phyloP scores from a whole-genome alignment of 2,888 invertebrate species.

The Polydrusus tereticollis region DNA sequence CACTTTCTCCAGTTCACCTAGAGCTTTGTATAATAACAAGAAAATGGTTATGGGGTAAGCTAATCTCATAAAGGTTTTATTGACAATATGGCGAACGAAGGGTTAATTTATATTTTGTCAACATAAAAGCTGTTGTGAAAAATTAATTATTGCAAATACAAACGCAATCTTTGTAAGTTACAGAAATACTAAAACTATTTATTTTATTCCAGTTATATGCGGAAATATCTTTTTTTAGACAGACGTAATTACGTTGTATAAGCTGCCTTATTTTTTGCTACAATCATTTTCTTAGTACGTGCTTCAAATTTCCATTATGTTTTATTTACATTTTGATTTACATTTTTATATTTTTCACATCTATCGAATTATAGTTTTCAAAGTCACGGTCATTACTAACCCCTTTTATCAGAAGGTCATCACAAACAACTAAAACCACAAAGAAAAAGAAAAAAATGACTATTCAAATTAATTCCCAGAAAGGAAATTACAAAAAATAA shows the following conservation, averaged over 20 bases:
- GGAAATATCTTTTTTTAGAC: no score
- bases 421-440: neutral
- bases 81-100: constrained; percentile 19
- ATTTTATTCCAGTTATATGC: no score
- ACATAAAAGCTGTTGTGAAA: no score
- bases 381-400: constrained; percentile 36
- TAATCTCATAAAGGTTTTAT: neutral
- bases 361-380: constrained; percentile 19
- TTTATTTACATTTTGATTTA: neutral
- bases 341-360: neutral
- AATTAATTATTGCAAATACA: no score
- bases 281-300: no score
- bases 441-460: neutral
- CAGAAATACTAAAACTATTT: no score
- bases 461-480: constrained; percentile 13
- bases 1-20: constrained; percentile 74
- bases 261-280: no score
- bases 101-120: no score
- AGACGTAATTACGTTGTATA: no score
- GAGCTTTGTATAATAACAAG: constrained; percentile 72
- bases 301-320: constrained; percentile 8
- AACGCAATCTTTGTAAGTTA: no score
- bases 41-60: constrained; percentile 67
- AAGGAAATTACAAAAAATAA: neutral
- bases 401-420: constrained; percentile 29